phyloP scores from a whole-genome alignment of 2,888 invertebrate genomes.

The Acanthosoma haemorrhoidale region DNA sequence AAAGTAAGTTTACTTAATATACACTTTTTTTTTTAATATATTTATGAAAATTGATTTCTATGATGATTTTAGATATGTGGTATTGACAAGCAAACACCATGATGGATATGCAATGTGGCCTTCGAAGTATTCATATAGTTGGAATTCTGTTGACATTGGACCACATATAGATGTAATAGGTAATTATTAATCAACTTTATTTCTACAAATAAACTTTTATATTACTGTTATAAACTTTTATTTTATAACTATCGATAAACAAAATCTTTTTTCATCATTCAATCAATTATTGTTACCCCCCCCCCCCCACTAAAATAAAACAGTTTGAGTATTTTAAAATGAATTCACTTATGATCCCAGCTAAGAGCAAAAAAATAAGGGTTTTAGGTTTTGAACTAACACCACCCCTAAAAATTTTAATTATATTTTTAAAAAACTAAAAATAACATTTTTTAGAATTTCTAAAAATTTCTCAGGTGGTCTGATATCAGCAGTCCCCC shows the following conservation, averaged over 20 bases:
- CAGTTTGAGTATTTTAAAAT: neutral
- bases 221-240: no score
- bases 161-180: conserved; percentile 72
- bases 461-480: no score
- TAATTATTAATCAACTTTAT: conserved; percentile 42
- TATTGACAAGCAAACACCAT: conserved; percentile 82
- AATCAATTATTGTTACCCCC: no score
- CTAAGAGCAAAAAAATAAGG: no score
- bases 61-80: conserved; percentile 60
- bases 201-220: no score
- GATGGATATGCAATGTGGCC: conserved; percentile 83
- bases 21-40: neutral
- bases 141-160: conserved; percentile 77
- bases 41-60: neutral
- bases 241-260: no score
- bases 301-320: neutral
- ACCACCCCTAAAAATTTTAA: no score
- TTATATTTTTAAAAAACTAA: no score
- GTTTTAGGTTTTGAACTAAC: no score
- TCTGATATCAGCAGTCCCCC: no score
- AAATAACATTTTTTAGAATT: no score
- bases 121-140: conserved; percentile 72
- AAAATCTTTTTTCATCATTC: no score
- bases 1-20: conserved; percentile 53
- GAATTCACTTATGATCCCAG: neutral